These are phyloP conservation scores for Lithobates sylvaticus DNA, from an alignment of 2,797 vertebrate genomes.

Conservation along the genomic window DNA sequence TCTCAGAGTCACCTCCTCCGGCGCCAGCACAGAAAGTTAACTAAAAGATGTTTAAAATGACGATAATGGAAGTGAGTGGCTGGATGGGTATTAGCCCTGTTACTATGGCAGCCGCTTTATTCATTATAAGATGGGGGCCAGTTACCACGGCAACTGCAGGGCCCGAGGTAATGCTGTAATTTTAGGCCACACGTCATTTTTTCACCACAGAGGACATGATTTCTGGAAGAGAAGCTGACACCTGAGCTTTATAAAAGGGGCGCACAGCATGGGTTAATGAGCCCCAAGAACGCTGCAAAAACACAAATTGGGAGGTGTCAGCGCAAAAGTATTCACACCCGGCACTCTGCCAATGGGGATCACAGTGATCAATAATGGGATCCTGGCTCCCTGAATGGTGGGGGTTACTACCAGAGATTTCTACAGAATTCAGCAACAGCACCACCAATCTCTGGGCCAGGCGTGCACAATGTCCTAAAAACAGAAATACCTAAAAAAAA, in stretches of 20 bases:
- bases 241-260: neutral
- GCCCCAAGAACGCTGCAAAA: neutral
- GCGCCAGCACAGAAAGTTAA: slow-evolving; percentile 13
- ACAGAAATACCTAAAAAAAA: neutral
- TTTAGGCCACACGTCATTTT: slow-evolving; percentile 73
- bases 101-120: slow-evolving; percentile 81
- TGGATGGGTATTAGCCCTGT: slow-evolving; percentile 66
- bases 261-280: neutral
- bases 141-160: slow-evolving; percentile 77
- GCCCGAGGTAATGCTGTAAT: slow-evolving; percentile 77
- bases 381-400: neutral
- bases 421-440: neutral
- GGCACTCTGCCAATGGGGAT: neutral
- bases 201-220: slow-evolving; percentile 65
- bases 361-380: neutral
- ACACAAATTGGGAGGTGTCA: neutral
- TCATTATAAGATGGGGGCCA: slow-evolving; percentile 79
- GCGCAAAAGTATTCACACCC: neutral
- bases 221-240: neutral
- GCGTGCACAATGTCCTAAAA: neutral
- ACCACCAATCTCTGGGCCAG: neutral
- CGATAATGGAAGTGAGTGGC: neutral
- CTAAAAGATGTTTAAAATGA: neutral
- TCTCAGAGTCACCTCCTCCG: neutral
- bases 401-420: neutral